phyloP scores from a whole-genome alignment of 2,888 invertebrate species.

The Ctena decussata region DNA sequence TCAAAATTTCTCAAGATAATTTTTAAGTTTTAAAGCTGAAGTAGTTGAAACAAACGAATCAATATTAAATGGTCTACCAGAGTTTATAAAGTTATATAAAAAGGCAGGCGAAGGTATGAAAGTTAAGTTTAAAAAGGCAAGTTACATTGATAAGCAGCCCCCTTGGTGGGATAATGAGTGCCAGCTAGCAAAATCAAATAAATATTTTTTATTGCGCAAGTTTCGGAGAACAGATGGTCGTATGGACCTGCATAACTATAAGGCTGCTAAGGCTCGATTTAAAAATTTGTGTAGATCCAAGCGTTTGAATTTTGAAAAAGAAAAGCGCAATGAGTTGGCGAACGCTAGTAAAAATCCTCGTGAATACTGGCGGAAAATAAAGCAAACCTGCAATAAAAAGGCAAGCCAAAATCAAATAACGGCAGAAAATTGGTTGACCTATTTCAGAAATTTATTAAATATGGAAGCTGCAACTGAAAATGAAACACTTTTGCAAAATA shows the following conservation, averaged over 20 bases:
- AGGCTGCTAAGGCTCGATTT: neutral
- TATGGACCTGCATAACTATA: neutral
- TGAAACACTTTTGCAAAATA: neutral
- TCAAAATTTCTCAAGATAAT: neutral
- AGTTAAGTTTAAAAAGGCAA: neutral
- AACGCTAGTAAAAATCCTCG: conserved; percentile 19
- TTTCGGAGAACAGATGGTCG: neutral
- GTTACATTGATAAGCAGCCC: neutral
- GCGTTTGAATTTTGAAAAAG: conserved; percentile 1
- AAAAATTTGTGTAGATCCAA: conserved; percentile 24
- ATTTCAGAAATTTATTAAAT: neutral
- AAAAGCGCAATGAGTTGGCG: neutral
- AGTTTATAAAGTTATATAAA: neutral
- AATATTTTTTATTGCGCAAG: neutral
- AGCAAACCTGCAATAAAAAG: neutral
- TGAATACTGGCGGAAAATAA: neutral
- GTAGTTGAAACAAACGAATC: neutral
- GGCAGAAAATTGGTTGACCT: neutral
- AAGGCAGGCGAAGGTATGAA: neutral
- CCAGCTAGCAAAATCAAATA: neutral
- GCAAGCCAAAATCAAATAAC: neutral
- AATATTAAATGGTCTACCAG: neutral
- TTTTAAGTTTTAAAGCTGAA: neutral
- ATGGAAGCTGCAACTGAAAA: neutral
- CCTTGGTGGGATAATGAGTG: conserved; percentile 20